phyloP scores from a whole-genome alignment of 1,140 invertebrate species.

The Zelostemma sp. region DNA sequence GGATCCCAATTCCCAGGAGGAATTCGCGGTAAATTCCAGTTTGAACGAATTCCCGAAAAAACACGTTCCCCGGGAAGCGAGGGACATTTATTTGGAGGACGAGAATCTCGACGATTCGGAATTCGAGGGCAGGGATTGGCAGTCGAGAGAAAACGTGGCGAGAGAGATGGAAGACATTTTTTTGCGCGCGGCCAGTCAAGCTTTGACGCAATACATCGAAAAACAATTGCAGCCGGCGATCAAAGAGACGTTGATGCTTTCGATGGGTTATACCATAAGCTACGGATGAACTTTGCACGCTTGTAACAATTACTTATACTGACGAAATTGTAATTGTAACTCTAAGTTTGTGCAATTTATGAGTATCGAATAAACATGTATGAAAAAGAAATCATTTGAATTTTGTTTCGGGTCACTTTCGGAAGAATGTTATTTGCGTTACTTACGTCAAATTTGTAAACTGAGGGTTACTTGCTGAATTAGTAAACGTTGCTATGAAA shows the following conservation, averaged over 20 bases:
- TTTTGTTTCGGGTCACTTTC: too few relatives aligned
- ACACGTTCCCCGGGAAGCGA: constrained; percentile 35
- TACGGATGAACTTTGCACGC: constrained; percentile 72
- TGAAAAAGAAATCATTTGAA: too few relatives aligned
- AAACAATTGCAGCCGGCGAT: constrained; percentile 84
- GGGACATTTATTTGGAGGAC: constrained; percentile 47
- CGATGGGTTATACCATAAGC: constrained; percentile 87
- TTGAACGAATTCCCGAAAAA: constrained; percentile 1
- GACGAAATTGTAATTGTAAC: too few relatives aligned
- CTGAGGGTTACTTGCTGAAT: too few relatives aligned
- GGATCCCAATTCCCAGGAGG: constrained; percentile 1
- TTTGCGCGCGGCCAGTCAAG: constrained; percentile 80
- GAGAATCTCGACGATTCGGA: constrained; percentile 35
- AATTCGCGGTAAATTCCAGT: background rate
- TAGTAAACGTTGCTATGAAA: too few relatives aligned
- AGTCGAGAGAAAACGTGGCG: constrained; percentile 73
- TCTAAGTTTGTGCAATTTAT: too few relatives aligned
- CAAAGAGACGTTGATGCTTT: constrained; percentile 85
- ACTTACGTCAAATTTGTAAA: too few relatives aligned
- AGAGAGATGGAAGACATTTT: constrained; percentile 88
- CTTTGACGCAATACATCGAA: constrained; percentile 87
- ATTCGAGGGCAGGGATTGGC: constrained; percentile 51
- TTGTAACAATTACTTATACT: too few relatives aligned
- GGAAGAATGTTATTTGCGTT: too few relatives aligned
- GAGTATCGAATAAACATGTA: too few relatives aligned